Evolutionary conservation across 2,797 vertebrate species (phyloP).

Genomic region (Siniperca undulata): DNA sequence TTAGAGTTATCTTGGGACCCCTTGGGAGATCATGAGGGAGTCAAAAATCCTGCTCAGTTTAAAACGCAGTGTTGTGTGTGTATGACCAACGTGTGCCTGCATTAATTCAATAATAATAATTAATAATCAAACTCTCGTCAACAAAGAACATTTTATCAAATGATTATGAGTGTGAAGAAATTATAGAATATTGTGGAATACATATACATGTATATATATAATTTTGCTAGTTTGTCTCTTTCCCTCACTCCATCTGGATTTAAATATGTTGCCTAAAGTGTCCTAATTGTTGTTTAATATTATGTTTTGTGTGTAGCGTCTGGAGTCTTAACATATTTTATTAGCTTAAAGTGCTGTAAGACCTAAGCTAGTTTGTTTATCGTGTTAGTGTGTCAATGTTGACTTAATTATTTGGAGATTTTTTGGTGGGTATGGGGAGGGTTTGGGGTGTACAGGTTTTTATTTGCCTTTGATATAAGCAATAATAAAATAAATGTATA

Average conservation of each 20-base stretch:
- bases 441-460: not conserved
- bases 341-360: not conserved
- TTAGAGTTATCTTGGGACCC: not conserved
- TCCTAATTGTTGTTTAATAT: too few relatives aligned
- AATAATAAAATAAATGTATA: not conserved
- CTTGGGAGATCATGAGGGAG: too few relatives aligned
- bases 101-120: too few relatives aligned
- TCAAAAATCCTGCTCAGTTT: too few relatives aligned
- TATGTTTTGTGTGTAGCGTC: not conserved
- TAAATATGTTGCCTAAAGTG: not conserved
- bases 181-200: too few relatives aligned
- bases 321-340: not conserved
- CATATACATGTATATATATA: too few relatives aligned
- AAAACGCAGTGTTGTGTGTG: too few relatives aligned
- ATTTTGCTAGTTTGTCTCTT: not conserved
- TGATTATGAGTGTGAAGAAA: too few relatives aligned
- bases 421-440: not conserved
- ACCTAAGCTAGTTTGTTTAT: not conserved
- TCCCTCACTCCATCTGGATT: not conserved
- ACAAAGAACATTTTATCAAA: too few relatives aligned
- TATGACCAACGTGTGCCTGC: too few relatives aligned
- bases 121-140: too few relatives aligned
- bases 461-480: not conserved
- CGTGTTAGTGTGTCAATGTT: not conserved
- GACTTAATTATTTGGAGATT: not conserved